Evolutionary conservation across 1,140 invertebrate species (phyloP).

Genomic region (Macrotrachela quadricornifera): DNA sequence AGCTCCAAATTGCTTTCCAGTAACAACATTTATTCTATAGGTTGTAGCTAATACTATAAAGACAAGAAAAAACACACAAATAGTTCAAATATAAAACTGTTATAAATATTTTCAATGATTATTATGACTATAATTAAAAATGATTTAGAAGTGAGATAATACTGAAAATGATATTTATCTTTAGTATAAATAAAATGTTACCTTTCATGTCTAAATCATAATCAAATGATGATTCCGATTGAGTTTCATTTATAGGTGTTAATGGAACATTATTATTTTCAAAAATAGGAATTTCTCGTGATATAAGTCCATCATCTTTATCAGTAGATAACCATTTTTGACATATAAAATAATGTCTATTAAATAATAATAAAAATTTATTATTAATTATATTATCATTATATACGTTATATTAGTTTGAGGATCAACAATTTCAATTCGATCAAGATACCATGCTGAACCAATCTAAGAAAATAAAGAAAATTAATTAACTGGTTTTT

Average conservation of each 20-base stretch:
- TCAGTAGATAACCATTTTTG: conserved; percentile 26
- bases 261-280: background rate
- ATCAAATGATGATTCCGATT: too few species aligned
- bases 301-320: conserved; percentile 28
- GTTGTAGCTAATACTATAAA: too few species aligned
- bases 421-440: conserved; percentile 23
- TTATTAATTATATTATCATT: background rate
- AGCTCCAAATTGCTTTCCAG: conserved; percentile 26
- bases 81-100: too few species aligned
- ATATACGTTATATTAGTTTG: conserved; percentile 20
- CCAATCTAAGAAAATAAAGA: conserved; percentile 7
- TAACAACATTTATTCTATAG: conserved; percentile 30
- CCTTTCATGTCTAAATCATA: too few species aligned
- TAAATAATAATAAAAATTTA: conserved; percentile 7
- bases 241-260: too few species aligned
- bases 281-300: conserved; percentile 16
- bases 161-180: too few species aligned
- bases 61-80: too few species aligned
- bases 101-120: too few species aligned
- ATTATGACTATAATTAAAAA: too few species aligned
- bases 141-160: too few species aligned
- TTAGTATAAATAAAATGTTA: too few species aligned
- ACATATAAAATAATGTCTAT: conserved; percentile 29
- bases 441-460: conserved; percentile 27
- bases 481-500: too few species aligned